Base-by-base conservation (phyloP, 1,140 invertebrate genomes). In the Gonioctena quinquepunctata region DNA sequence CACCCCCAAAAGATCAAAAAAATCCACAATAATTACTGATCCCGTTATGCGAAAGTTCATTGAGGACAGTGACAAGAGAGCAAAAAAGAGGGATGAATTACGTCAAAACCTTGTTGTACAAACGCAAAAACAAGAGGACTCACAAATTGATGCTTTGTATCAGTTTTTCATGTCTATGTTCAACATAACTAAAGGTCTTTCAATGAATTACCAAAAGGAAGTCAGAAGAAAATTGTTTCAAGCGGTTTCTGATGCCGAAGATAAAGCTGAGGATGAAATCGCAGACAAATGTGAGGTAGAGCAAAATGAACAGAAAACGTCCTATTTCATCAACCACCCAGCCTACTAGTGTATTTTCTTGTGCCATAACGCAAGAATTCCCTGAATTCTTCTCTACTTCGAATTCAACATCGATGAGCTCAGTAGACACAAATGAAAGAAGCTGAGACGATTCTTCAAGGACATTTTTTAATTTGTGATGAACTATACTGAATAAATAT, bases 101-200 rank as follows among this genome's bases (percentile, higher is more conserved):
- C 50, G 19, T 13, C 50, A 22, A 18, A 54, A 54, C 8, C 11
- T 54, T 54, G 50, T 54, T 54, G 18, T 6, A 54, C 19, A 60
- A 60, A 25, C 22, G 22, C n/a, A 27, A 60, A 60, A 60, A 23
- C 57, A 25, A 25, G n/a, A 60, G 22, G n/a, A 60, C 8, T 60
- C 25, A 18, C 6, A 6, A 18, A 60, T 23, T 60, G 57, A 11
- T 60, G 57, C 57, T 25, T 27, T 27, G 25, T 22, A 27, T 26
- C 25, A 27, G n/a, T 60, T 60, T 59, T 27, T 27, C 25, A 25
- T 60, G 57, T 25, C 23, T 21, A 60, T 60, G 57, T 60, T 13
- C 57, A 25, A 27, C 22, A 5, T 18, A 60, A 60, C 23, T 25
- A 18, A 60, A 60, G 23, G 23, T 26, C 7, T 60, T 23, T 22